Percentiles rank a stretch among this genome's conserved stretches.
Conservation (phyloP, 2,888 invertebrate genomes). For the Drosophila ezoana region DNA sequence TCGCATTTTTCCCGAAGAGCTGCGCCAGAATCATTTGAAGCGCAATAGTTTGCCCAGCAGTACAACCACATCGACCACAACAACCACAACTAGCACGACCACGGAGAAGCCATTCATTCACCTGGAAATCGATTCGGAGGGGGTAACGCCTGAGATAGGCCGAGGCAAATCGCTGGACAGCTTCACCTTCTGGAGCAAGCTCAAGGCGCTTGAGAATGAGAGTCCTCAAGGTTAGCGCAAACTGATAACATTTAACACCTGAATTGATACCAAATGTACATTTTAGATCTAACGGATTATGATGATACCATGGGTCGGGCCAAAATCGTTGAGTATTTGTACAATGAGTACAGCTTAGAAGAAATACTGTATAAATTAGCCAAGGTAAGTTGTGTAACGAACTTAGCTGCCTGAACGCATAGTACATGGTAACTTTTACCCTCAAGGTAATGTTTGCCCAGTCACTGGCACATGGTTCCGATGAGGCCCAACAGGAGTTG, state of each 20-base stretch:
- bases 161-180: slow-evolving; percentile 77
- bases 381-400: slow-evolving; percentile 85
- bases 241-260: too few species aligned
- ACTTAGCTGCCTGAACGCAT: too few species aligned
- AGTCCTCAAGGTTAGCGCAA: slow-evolving; percentile 56
- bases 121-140: slow-evolving; percentile 52
- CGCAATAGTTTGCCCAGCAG: slow-evolving; percentile 57
- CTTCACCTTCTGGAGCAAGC: slow-evolving; percentile 81
- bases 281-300: slow-evolving; percentile 86
- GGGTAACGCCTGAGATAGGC: slow-evolving; percentile 45
- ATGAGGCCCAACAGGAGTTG: slow-evolving; percentile 89
- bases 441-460: slow-evolving; percentile 91
- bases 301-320: slow-evolving; percentile 89
- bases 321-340: slow-evolving; percentile 89
- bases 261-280: neutral
- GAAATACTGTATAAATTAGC: slow-evolving; percentile 93
- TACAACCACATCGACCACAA: slow-evolving; percentile 59
- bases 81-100: slow-evolving; percentile 74
- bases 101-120: slow-evolving; percentile 76
- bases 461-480: slow-evolving; percentile 89
- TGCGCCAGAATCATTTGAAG: slow-evolving; percentile 82
- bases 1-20: slow-evolving; percentile 81
- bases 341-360: slow-evolving; percentile 90
- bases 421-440: neutral
- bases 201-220: slow-evolving; percentile 80